Base-by-base conservation (phyloP, 2,888 invertebrate genomes). In the Tipula confusa region DNA sequence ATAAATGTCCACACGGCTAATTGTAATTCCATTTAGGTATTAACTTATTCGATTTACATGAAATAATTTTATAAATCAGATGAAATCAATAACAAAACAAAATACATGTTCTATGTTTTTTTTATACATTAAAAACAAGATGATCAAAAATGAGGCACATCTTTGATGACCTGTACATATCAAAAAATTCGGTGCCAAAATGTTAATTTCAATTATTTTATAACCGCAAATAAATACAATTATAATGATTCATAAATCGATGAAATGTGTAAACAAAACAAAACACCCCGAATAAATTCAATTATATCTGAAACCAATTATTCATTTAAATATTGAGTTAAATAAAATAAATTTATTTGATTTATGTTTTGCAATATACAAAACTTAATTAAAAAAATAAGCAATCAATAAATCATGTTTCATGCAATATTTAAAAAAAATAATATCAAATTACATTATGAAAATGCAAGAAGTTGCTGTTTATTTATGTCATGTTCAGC, bases 311-410 rank as follows among this genome's bases (percentile, higher is more conserved):
- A 64, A 64, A 64, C 24, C 64, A 64, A 64, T 64, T 64, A 64
- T 24, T 64, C 64, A 64, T 64, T 64, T 24, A 18, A 64, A 64
- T 64, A 64, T 64, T 64, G 64, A 64, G 64, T 64, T 64, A 64
- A 64, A 64, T 64, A 24, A 64, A 24, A 64, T 64, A 64, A 18
- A 64, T 64, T 64, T 64, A 64, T 64, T 64, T 64, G 64, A 64
- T 64, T 64, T 64, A 64, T 64, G 64, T 64, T 9, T 64, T 24
- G 64, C 64, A 64, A 64, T 64, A 24, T 11, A 43, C 15, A 43
- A 64, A 64, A 64, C 64, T 64, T 64, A 64, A 64, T 64, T 64
- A 64, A 64, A 64, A 64, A 64, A 64, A 64, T 64, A 24, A 24
- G 64, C 64, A 24, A 64, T 64, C 64, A 64, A 64, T 64, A 64